A percentile compares a stretch with the other conserved stretches of the same genome.
Evolutionary conservation across 2,113 vertebrate species (phyloP).

Genomic region (Eubucco bourcierii): DNA sequence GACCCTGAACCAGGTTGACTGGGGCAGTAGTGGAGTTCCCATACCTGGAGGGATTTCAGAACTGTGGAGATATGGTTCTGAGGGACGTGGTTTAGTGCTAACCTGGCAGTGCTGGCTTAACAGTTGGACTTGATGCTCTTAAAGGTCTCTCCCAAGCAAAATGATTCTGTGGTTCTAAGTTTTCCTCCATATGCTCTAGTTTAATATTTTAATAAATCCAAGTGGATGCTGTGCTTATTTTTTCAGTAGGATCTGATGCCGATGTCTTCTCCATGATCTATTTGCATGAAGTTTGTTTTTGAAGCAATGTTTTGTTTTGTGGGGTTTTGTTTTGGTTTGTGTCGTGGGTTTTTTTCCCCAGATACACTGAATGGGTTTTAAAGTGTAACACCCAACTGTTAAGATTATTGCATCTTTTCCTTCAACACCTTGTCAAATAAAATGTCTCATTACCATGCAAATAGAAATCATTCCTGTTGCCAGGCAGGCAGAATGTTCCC

Average conservation of each 20-base stretch:
- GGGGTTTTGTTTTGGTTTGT: background rate
- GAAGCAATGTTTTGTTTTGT: background rate
- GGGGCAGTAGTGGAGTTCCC: too few species aligned
- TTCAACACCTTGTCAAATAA: slow-evolving; percentile 54
- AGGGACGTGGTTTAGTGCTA: background rate
- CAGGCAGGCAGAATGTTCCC: background rate
- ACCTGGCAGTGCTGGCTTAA: background rate
- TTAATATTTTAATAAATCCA: background rate
- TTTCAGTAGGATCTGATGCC: background rate
- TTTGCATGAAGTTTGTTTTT: background rate
- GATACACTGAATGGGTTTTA: background rate
- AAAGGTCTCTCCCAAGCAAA: background rate
- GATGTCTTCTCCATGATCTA: background rate
- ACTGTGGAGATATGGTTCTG: background rate
- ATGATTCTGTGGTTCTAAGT: background rate
- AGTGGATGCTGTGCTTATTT: background rate
- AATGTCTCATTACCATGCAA: slow-evolving; percentile 68
- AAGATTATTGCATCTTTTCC: slow-evolving; percentile 54
- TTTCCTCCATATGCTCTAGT: background rate
- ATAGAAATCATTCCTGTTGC: slow-evolving; percentile 27
- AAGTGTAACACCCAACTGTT: slow-evolving; percentile 31
- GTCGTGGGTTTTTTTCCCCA: background rate
- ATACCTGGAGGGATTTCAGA: background rate
- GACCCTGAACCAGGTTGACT: too few species aligned
- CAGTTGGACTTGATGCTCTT: background rate